Evolutionary conservation across 2,113 vertebrate genomes (phyloP).

Genomic region (Petrocephalus microphthalmus): DNA sequence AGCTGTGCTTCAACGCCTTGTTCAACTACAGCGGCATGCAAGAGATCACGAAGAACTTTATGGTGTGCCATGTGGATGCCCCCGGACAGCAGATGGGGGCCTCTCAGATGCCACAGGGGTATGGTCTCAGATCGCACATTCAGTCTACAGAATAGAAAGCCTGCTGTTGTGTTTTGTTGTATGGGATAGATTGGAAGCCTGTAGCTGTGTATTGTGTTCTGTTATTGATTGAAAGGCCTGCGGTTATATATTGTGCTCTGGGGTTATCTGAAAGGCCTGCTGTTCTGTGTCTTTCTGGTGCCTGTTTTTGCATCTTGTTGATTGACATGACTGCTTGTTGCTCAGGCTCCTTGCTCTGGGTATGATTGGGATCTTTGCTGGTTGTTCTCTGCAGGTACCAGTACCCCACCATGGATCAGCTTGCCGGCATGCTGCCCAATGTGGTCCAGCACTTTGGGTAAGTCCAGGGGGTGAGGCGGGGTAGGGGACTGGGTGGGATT

Average conservation of each 20-base stretch:
- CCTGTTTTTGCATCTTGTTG: background rate
- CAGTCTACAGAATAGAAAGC: background rate
- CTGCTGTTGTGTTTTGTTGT: background rate
- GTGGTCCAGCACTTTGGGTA: conserved; percentile 94
- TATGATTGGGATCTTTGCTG: background rate
- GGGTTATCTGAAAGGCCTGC: background rate
- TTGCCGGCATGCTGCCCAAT: conserved; percentile 88
- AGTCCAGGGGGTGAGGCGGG: conserved; percentile 39
- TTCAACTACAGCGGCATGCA: conserved; percentile 97
- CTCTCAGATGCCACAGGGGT: conserved; percentile 89
- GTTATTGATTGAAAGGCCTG: background rate
- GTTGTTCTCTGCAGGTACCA: conserved; percentile 70
- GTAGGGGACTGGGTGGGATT: background rate
- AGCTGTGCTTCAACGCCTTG: conserved; percentile 93
- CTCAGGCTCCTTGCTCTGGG: background rate
- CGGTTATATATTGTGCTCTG: background rate
- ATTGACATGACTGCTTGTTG: background rate
- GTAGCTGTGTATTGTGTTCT: background rate
- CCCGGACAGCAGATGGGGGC: conserved; percentile 86
- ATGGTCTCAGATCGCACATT: conserved; percentile 37
- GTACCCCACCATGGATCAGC: conserved; percentile 94
- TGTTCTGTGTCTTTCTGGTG: background rate
- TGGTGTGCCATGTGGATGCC: conserved; percentile 90
- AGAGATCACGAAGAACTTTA: conserved; percentile 97
- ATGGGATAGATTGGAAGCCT: background rate